Evolutionary conservation across 2,888 invertebrate genomes (phyloP).

Genomic region (Tanypteryx hageni): DNA sequence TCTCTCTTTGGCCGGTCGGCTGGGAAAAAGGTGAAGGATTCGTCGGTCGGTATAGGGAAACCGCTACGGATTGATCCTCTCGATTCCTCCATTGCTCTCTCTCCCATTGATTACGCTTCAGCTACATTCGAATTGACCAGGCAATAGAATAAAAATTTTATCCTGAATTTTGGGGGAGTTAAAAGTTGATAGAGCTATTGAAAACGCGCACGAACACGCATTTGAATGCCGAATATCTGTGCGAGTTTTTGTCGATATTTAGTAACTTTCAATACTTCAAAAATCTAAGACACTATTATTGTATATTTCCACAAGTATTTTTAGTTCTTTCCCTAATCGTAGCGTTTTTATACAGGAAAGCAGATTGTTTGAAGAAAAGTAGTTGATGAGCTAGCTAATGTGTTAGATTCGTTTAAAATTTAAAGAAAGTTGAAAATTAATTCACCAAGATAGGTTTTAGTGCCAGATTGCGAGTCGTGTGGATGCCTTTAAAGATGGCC

Average conservation of each 20-base stretch:
- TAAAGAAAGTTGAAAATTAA: too few relatives aligned
- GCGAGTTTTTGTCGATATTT: neutral
- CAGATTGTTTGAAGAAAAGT: too few relatives aligned
- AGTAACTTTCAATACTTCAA: too few relatives aligned
- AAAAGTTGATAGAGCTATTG: too few relatives aligned
- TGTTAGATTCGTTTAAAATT: too few relatives aligned
- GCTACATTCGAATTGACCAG: neutral
- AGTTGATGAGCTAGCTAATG: too few relatives aligned
- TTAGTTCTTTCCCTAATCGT: too few relatives aligned
- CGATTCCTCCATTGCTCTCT: neutral
- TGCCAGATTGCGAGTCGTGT: too few relatives aligned
- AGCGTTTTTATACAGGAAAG: too few relatives aligned
- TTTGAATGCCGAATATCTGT: neutral
- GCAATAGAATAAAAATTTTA: neutral
- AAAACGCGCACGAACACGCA: neutral
- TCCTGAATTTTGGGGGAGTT: neutral
- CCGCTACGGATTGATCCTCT: neutral
- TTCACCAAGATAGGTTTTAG: too few relatives aligned
- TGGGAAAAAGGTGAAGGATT: neutral
- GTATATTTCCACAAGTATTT: neutral
- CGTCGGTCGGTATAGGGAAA: neutral
- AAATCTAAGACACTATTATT: neutral
- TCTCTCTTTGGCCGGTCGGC: neutral
- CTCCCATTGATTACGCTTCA: neutral
- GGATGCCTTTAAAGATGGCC: too few relatives aligned